Conservation (phyloP, 1,140 invertebrate genomes). For the Panagrolaimus sp. region DNA sequence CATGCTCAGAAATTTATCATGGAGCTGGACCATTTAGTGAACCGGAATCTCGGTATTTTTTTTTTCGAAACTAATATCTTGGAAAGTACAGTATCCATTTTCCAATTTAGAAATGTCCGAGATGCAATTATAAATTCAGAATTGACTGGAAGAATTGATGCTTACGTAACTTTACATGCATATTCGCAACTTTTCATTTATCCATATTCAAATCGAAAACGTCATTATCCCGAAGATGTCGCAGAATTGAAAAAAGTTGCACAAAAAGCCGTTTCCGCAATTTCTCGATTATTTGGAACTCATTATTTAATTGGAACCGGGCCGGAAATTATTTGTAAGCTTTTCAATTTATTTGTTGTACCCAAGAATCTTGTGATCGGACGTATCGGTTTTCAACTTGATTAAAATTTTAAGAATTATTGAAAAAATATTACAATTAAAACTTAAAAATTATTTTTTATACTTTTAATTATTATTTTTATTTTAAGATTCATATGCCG, state of each 20-base stretch:
- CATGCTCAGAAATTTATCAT: constrained; percentile 59
- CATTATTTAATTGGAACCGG: constrained; percentile 53
- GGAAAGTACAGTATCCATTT: too few relatives aligned
- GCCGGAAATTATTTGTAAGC: constrained; percentile 56
- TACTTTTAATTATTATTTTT: too few relatives aligned
- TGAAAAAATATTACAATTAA: too few relatives aligned
- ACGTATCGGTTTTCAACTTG: too few relatives aligned
- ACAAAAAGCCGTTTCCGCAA: constrained; percentile 43
- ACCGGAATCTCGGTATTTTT: constrained; percentile 41
- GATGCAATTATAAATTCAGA: constrained; percentile 52
- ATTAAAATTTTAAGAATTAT: too few relatives aligned
- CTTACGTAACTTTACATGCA: constrained; percentile 57
- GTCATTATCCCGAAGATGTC: constrained; percentile 49
- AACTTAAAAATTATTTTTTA: too few relatives aligned
- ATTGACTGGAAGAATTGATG: constrained; percentile 54
- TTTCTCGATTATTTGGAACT: constrained; percentile 55
- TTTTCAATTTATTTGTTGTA: not conserved
- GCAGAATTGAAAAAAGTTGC: constrained; percentile 53
- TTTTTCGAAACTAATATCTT: constrained; percentile 24
- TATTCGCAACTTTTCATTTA: constrained; percentile 54
- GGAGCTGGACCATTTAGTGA: constrained; percentile 55
- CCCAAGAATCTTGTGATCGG: too few relatives aligned
- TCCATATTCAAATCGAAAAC: constrained; percentile 50
- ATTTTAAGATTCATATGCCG: constrained; percentile 57
- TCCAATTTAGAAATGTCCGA: constrained; percentile 44